Percentiles rank a stretch among this genome's conserved stretches.
phyloP scores from a whole-genome alignment of 2,888 invertebrate species.

The Pollenia labialis region DNA sequence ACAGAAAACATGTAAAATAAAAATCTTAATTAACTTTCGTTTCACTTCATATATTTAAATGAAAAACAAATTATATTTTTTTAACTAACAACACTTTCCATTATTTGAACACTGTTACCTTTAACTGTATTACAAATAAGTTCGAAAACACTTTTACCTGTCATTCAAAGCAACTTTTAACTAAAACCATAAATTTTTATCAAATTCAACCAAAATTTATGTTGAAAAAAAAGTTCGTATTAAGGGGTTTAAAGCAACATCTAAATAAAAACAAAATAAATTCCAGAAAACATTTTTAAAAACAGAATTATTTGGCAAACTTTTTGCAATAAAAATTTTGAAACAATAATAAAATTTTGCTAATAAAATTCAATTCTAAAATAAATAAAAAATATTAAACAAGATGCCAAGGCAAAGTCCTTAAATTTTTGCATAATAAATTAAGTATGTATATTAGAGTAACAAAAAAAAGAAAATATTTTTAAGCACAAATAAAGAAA shows the following conservation, averaged over 20 bases:
- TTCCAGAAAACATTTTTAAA: conserved; percentile 1
- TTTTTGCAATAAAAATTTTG: conserved; percentile 23
- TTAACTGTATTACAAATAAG: too few species aligned
- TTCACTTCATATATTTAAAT: too few species aligned
- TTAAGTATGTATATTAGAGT: neutral
- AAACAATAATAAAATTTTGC: conserved; percentile 21
- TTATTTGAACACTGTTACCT: too few species aligned
- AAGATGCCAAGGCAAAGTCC: conserved; percentile 1
- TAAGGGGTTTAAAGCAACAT: neutral
- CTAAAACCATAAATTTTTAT: neutral
- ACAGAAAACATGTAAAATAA: too few species aligned
- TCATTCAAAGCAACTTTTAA: neutral
- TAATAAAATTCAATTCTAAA: conserved; percentile 23
- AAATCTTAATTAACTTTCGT: too few species aligned
- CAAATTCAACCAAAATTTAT: neutral
- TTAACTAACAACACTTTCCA: too few species aligned
- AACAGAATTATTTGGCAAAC: neutral
- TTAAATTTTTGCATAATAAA: conserved; percentile 2
- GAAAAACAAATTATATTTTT: too few species aligned
- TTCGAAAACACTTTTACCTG: neutral
- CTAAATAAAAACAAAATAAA: neutral
- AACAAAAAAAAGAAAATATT: neutral
- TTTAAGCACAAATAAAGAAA: neutral
- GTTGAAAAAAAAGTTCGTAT: neutral
- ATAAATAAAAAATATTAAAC: neutral